phyloP scores from a whole-genome alignment of 2,888 invertebrate genomes.

The Trissolcus brochymenae region DNA sequence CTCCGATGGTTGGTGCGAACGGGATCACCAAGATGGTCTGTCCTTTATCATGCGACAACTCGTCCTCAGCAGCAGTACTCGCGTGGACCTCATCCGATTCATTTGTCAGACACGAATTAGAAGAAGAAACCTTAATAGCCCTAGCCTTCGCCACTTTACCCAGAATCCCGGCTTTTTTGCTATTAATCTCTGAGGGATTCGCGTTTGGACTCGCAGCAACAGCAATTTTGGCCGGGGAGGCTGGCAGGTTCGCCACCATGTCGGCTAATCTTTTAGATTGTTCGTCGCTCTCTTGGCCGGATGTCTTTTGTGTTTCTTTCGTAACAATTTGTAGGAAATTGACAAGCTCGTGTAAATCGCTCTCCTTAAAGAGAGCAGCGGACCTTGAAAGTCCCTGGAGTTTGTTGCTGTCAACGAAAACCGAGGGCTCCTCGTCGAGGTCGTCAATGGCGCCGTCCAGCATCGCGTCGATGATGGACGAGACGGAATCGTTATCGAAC shows the following conservation, averaged over 20 bases:
- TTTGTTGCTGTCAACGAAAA: slow-evolving; percentile 75
- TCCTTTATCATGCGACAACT: slow-evolving; percentile 66
- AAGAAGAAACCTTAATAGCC: slow-evolving; percentile 63
- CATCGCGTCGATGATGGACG: slow-evolving; percentile 86
- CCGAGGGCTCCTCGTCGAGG: slow-evolving; percentile 76
- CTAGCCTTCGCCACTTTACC: slow-evolving; percentile 73
- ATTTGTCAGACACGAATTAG: slow-evolving; percentile 66
- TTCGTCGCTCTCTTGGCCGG: slow-evolving; percentile 54
- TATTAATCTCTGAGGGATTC: slow-evolving; percentile 67
- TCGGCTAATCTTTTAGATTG: slow-evolving; percentile 77
- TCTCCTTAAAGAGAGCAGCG: slow-evolving; percentile 83
- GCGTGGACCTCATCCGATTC: slow-evolving; percentile 67
- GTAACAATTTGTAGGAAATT: slow-evolving; percentile 76
- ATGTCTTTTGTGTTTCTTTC: not conserved
- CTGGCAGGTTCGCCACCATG: slow-evolving; percentile 77
- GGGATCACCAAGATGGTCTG: slow-evolving; percentile 84
- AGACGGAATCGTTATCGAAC: slow-evolving; percentile 88
- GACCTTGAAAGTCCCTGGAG: slow-evolving; percentile 81
- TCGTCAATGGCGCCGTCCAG: slow-evolving; percentile 77
- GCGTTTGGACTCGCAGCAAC: slow-evolving; percentile 24
- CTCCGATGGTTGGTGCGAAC: slow-evolving; percentile 79
- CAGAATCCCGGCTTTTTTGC: slow-evolving; percentile 69
- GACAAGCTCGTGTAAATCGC: slow-evolving; percentile 81
- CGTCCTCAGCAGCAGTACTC: slow-evolving; percentile 69
- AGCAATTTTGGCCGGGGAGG: slow-evolving; percentile 61